phyloP scores from a whole-genome alignment of 2,113 vertebrate species.

The Sus scrofa region T2T-Sscrofa CM000812.6:200924501-200925000 shows the following conservation, averaged over 20 bases:
- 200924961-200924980: constrained; percentile 18
- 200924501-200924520: constrained; percentile 2
- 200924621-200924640: background rate
- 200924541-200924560: constrained; percentile 9
- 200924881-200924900: background rate
- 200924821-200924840: background rate
- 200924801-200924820: background rate
- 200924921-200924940: constrained; percentile 31
- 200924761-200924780: background rate
- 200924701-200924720: background rate
- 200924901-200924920: background rate
- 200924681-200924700: background rate
- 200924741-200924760: background rate
- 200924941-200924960: background rate
- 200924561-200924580: constrained; percentile 9
- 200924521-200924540: background rate
- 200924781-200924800: background rate
- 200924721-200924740: background rate
- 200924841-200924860: background rate
- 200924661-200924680: background rate
- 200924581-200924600: constrained; percentile 1
- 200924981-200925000: background rate
- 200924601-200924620: background rate
- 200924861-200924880: background rate
- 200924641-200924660: background rate